Base-by-base conservation (phyloP, 2,888 invertebrate species). In the Rapana venosa region DNA sequence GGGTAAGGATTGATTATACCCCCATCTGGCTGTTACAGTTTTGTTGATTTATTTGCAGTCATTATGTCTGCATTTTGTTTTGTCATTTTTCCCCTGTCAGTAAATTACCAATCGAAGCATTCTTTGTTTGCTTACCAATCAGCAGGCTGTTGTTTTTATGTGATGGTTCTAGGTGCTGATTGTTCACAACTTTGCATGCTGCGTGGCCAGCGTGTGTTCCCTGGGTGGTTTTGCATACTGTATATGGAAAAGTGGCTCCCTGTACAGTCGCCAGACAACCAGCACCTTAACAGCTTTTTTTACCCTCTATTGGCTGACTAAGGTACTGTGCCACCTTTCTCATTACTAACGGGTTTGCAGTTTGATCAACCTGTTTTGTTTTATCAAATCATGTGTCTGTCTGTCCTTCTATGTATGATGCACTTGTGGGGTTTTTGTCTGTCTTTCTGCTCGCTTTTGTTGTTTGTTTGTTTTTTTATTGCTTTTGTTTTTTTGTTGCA, bases 131-230 rank as follows among this genome's bases (percentile, higher is more conserved):
- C 47, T 47, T 47, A 47, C 47, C 8, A 47, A 2, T 47, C 47
- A 47, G 47, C 47, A 47, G 47, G 47, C 2, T 47, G 47, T 47
- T 8, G 8, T 47, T 47, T 47, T 47, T 47, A 47, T 47, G 47
- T 47, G 47, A 47, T 47, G 47, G 47, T 47, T 77, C 32, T 93
- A 96, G 96, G 61, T 95, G n/a, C 91, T 96, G 90, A 92, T 95
- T 22, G 90, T 95, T 11, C 95, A 96, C 93, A 96, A 96, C 92
- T 93, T 95, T 89, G 90, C 91, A 8, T 95, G 95, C 91, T 93
- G 95, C 90, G 79, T 92, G 32, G 87, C 94, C 56, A 95, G 95
- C 91, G 85, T 94, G 26, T 93, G 92, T 88, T 94, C 94, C 22
- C 90, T 94, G 30, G 74, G 91, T 22, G 95, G 94, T 20, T 95